A percentile compares a stretch with the other conserved stretches of the same genome.
phyloP scores from a whole-genome alignment of 2,888 invertebrate genomes.

The Eremobia ochroleuca region DNA sequence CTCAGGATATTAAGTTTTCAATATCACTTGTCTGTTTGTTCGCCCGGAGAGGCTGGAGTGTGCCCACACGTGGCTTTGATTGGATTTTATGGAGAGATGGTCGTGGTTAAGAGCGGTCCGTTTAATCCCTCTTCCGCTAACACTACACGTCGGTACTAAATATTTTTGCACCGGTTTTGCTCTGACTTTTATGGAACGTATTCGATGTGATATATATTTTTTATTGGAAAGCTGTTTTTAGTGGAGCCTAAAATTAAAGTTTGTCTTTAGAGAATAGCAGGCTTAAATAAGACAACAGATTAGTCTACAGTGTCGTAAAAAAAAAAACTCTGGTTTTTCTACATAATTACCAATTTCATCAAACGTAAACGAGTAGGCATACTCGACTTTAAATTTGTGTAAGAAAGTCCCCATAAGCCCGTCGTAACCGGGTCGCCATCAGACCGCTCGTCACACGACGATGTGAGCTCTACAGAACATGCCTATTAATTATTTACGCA shows the following conservation, averaged over 20 bases:
- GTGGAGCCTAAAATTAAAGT: not conserved
- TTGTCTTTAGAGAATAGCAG: not conserved
- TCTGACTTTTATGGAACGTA: constrained; percentile 3
- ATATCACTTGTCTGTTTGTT: constrained; percentile 65
- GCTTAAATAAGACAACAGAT: not conserved
- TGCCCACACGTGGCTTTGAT: constrained; percentile 37
- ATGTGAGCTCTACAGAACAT: constrained; percentile 1
- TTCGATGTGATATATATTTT: not conserved
- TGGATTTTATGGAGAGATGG: constrained; percentile 42
- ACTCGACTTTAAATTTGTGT: constrained; percentile 25
- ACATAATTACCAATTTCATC: not conserved
- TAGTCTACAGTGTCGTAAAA: not conserved
- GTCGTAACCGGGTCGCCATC: constrained; percentile 18
- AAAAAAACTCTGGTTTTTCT: not conserved
- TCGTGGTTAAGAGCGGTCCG: constrained; percentile 22
- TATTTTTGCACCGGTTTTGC: constrained; percentile 15
- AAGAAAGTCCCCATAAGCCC: constrained; percentile 9
- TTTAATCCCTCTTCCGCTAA: constrained; percentile 26
- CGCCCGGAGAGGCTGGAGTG: constrained; percentile 17
- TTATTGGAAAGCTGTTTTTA: not conserved
- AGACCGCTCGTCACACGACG: constrained; percentile 23
- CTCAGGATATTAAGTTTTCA: constrained; percentile 76
- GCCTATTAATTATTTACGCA: constrained; percentile 25
- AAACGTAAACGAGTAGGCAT: not conserved
- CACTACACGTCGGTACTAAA: not conserved